phyloP scores from a whole-genome alignment of 2,113 vertebrate species.

The Menidia beryllina region DNA sequence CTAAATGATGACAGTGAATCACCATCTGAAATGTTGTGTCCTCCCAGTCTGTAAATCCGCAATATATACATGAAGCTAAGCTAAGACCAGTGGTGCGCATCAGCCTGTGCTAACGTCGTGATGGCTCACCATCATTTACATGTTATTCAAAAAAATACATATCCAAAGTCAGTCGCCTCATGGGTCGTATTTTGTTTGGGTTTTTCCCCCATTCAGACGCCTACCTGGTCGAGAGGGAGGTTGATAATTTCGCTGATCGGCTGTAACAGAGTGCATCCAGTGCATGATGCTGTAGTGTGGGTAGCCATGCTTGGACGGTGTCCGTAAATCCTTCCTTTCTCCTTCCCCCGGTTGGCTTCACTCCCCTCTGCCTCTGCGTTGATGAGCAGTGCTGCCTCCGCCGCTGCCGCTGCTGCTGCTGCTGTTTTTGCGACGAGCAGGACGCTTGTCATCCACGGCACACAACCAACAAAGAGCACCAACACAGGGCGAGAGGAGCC shows the following conservation, averaged over 20 bases:
- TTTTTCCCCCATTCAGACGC: conserved; percentile 20
- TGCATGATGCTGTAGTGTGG: conserved; percentile 85
- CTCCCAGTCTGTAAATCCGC: conserved; percentile 20
- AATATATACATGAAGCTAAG: conserved; percentile 15
- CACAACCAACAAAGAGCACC: conserved; percentile 59
- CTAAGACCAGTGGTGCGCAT: conserved; percentile 26
- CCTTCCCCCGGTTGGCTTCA: conserved; percentile 32
- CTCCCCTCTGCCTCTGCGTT: conserved; percentile 50
- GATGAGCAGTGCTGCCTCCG: conserved; percentile 20
- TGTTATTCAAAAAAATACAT: background rate
- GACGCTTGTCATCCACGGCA: conserved; percentile 66
- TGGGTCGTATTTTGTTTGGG: background rate
- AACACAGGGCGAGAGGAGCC: background rate
- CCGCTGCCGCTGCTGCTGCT: conserved; percentile 42
- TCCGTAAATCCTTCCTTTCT: conserved; percentile 56
- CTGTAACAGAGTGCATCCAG: conserved; percentile 92
- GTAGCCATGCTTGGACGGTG: conserved; percentile 85
- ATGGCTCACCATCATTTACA: conserved; percentile 1
- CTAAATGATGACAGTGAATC: conserved; percentile 23
- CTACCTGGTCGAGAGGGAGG: conserved; percentile 94
- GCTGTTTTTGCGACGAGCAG: conserved; percentile 62
- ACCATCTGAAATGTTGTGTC: conserved; percentile 7
- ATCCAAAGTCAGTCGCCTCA: background rate
- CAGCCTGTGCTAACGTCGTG: conserved; percentile 21
- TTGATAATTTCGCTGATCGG: conserved; percentile 93